Base-by-base conservation (phyloP, 2,888 invertebrate species). In the Leptarthrus brevirostris region DNA sequence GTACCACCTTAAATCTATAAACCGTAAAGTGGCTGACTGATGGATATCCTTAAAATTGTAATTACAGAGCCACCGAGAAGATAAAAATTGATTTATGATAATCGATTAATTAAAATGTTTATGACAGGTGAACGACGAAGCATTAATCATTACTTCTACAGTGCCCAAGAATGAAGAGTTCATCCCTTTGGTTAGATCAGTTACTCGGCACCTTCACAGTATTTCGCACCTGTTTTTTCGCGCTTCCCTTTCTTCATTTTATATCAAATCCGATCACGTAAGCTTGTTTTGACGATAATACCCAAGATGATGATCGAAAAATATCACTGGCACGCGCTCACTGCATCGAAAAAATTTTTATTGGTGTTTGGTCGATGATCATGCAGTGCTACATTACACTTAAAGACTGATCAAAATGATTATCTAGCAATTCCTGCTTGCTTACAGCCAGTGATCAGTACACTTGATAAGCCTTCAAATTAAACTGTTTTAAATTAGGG, bases 101-200 rank as follows among this genome's bases (percentile, higher is more conserved):
- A 34, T 58, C 58, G 58, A 58, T 58, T 58, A 58, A 58, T 58
- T 34, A 58, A 58, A 58, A 34, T 36, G 58, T 36, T 58, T 58
- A 58, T 58, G 58, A 58, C 58, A 58, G 58, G 58, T 58, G 58
- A 58, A 20, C 58, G 58, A 36, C 26, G 20, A 36, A 18, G 36
- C 56, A 56, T 56, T 56, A 26, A 56, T 56, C 56, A 56, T 56
- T n/a, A 30, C 18, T 16, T 6, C 58, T 58, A 36, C 18, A 40
- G 12, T 1, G n/a, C n/a, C 34, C n/a, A 58, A 16, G 36, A 58
- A 58, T 58, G 18, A 36, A 58, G 36, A 58, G 58, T 58, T 36
- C 58, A 36, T 30, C 36, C 36, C 16, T 40, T 12, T 12, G 40
- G 40, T n/a, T 12, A 40, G 40, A 40, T 40, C 40, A 40, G 40